These are phyloP conservation scores for Ophion ellenae DNA, from an alignment of 2,888 invertebrate species.

Conservation along the genomic window DNA sequence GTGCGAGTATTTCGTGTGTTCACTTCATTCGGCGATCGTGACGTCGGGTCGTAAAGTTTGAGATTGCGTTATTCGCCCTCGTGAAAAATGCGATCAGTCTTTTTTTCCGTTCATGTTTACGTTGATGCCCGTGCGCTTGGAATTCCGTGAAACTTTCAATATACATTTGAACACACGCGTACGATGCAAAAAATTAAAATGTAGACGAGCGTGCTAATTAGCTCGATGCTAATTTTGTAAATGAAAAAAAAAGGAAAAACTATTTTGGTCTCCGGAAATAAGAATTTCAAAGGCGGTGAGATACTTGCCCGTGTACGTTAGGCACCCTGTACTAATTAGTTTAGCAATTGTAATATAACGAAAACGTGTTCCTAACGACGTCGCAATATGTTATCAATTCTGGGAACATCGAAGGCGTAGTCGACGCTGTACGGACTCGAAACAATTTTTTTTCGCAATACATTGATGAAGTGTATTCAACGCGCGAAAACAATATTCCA, in stretches of 20 bases:
- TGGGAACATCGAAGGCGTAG: not conserved
- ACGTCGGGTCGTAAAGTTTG: not conserved
- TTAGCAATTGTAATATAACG: slow-evolving; percentile 18
- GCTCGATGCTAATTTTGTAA: no score
- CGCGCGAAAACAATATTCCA: not conserved
- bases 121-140: no score
- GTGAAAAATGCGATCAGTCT: no score
- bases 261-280: no score
- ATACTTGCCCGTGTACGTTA: not conserved
- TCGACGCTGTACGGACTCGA: not conserved
- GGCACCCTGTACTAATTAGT: slow-evolving; percentile 9
- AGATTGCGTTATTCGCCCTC: not conserved
- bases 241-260: no score
- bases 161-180: not conserved
- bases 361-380: slow-evolving; percentile 47
- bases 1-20: not conserved
- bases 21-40: not conserved
- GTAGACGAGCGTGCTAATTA: not conserved
- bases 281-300: not conserved
- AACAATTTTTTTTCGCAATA: not conserved
- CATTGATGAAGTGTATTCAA: not conserved
- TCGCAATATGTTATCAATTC: not conserved
- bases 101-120: no score
- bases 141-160: not conserved
- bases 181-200: not conserved